Evolutionary conservation across 2,113 vertebrate genomes (phyloP).

Genomic region (Phaethon lepturus): DNA sequence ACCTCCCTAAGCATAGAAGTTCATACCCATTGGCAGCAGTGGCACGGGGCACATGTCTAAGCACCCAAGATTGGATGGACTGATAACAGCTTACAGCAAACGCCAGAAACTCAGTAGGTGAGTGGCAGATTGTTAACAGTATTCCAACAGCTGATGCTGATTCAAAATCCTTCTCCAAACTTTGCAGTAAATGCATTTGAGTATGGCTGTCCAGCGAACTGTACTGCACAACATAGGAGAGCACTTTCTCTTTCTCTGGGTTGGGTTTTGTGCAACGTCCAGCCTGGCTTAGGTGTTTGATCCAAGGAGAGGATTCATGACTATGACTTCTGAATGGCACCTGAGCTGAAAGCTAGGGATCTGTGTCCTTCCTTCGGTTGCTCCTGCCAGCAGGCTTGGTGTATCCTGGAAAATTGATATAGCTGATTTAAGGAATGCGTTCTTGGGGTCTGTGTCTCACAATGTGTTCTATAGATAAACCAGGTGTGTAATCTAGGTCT

Average conservation of each 20-base stretch:
- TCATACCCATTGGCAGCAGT: not conserved
- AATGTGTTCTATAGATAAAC: not conserved
- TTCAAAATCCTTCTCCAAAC: not conserved
- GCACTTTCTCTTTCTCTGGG: not conserved
- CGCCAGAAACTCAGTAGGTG: not conserved
- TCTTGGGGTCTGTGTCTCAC: not conserved
- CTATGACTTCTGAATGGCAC: not conserved
- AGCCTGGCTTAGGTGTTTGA: not conserved
- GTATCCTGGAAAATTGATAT: not conserved
- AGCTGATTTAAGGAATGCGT: not conserved
- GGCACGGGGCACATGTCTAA: not conserved
- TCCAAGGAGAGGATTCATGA: not conserved
- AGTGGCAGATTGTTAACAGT: not conserved
- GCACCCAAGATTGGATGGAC: not conserved
- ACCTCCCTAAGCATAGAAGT: not conserved
- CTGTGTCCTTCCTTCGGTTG: not conserved
- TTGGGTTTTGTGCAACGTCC: not conserved
- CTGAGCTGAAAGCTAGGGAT: not conserved
- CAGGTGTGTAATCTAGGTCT: not conserved
- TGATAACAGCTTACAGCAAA: not conserved
- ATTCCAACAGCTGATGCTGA: not conserved
- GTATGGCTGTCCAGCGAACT: not conserved
- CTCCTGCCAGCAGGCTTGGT: not conserved
- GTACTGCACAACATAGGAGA: not conserved
- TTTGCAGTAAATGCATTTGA: not conserved